phyloP scores from a whole-genome alignment of 2,888 invertebrate species.

The Drosophila robusta region DNA sequence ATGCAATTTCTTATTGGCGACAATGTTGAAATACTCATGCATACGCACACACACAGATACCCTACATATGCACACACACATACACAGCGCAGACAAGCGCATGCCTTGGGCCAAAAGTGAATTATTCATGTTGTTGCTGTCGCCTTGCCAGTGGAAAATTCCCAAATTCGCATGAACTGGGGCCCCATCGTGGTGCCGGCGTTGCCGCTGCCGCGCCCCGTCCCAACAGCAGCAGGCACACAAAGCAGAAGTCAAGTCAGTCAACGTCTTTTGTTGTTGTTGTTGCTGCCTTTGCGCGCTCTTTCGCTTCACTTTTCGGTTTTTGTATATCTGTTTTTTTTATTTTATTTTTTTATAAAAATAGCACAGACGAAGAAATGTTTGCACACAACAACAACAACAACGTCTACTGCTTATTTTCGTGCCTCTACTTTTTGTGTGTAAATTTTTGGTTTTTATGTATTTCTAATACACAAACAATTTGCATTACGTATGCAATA shows the following conservation, averaged over 20 bases:
- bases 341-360: conserved; percentile 57
- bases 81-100: conserved; percentile 31
- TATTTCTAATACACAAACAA: conserved; percentile 38
- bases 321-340: conserved; percentile 11
- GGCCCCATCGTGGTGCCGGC: conserved; percentile 55
- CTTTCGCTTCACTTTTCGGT: conserved; percentile 52
- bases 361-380: conserved; percentile 78
- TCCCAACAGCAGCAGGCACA: conserved; percentile 2
- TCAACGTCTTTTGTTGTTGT: conserved; percentile 36
- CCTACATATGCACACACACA: conserved; percentile 3
- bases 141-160: conserved; percentile 75
- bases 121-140: conserved; percentile 70
- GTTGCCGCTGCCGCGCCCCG: conserved; percentile 14
- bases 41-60: conserved; percentile 12
- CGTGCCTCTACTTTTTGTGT: conserved; percentile 20
- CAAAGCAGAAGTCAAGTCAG: conserved; percentile 56
- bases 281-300: conserved; percentile 47
- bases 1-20: conserved; percentile 77
- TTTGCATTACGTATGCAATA: conserved; percentile 43
- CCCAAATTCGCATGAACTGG: conserved; percentile 79
- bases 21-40: conserved; percentile 62
- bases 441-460: conserved; percentile 15
- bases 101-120: conserved; percentile 76
- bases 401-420: conserved; percentile 37
- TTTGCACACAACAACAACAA: conserved; percentile 64